Conservation (phyloP, 2,113 vertebrate genomes). For the Hippopotamus amphibius region DNA sequence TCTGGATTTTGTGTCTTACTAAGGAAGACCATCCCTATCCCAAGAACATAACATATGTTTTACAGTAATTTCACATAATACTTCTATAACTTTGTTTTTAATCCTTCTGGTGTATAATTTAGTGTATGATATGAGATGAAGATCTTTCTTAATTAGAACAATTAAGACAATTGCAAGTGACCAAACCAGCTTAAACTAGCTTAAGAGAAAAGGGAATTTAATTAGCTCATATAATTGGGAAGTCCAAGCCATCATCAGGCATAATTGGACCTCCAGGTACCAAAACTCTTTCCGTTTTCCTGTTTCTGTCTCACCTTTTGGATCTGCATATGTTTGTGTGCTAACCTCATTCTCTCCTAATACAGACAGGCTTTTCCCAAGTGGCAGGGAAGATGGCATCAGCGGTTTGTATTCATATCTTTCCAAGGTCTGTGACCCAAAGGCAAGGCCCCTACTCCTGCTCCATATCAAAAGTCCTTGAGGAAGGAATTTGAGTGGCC, state of each 20-base stretch:
- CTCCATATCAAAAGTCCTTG: slow-evolving; percentile 71
- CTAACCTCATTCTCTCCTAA: slow-evolving; percentile 68
- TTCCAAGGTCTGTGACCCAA: slow-evolving; percentile 69
- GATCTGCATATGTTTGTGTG: slow-evolving; percentile 50
- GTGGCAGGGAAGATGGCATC: slow-evolving; percentile 68
- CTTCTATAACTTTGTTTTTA: slow-evolving; percentile 53
- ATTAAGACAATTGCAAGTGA: slow-evolving; percentile 18
- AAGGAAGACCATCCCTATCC: not conserved
- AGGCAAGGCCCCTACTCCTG: slow-evolving; percentile 65
- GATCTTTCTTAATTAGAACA: slow-evolving; percentile 50
- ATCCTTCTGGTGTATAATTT: slow-evolving; percentile 34
- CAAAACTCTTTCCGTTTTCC: not conserved
- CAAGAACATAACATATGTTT: slow-evolving; percentile 26
- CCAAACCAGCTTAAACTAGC: slow-evolving; percentile 36
- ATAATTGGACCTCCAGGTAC: not conserved
- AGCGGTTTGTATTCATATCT: slow-evolving; percentile 67
- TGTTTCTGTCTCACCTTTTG: slow-evolving; percentile 15
- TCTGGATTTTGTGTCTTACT: slow-evolving; percentile 55
- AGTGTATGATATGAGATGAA: not conserved
- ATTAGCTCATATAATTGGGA: not conserved
- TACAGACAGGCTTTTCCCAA: slow-evolving; percentile 68
- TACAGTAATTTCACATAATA: slow-evolving; percentile 28
- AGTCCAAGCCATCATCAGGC: not conserved
- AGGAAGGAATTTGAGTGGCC: slow-evolving; percentile 73
- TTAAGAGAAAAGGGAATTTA: not conserved